Evolutionary conservation across 1,140 invertebrate species (phyloP).

Genomic region (Chlorops oryzae): DNA sequence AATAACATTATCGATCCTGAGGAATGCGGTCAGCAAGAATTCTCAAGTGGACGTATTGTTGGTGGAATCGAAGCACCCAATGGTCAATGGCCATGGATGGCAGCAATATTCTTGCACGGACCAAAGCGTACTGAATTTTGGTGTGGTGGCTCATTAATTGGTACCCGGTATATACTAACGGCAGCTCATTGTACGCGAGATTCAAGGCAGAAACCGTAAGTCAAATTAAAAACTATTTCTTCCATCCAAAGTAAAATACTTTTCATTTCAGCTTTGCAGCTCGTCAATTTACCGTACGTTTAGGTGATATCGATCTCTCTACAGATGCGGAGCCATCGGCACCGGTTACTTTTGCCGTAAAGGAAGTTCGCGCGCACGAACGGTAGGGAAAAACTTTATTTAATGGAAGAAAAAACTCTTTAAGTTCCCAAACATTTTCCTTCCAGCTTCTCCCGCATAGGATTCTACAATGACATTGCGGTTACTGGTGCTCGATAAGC

Average conservation of each 20-base stretch:
- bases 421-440: not conserved
- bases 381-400: conserved; percentile 27
- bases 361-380: conserved; percentile 69
- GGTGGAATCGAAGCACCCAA: conserved; percentile 78
- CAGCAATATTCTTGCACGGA: conserved; percentile 83
- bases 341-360: conserved; percentile 70
- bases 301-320: conserved; percentile 82
- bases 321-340: conserved; percentile 73
- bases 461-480: conserved; percentile 90
- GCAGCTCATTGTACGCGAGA: conserved; percentile 89
- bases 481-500: conserved; percentile 52
- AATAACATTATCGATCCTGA: conserved; percentile 50
- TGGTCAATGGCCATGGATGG: conserved; percentile 90
- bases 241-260: too few relatives aligned
- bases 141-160: conserved; percentile 87
- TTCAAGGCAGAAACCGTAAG: conserved; percentile 79
- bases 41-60: conserved; percentile 76
- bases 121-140: conserved; percentile 83
- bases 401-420: not conserved
- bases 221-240: conserved; percentile 1
- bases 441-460: conserved; percentile 67
- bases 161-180: conserved; percentile 72
- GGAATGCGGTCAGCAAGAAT: conserved; percentile 76
- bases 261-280: conserved; percentile 64
- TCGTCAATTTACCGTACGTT: conserved; percentile 77